A percentile compares a stretch with the other conserved stretches of the same genome.
Conservation (phyloP, 2,113 vertebrate genomes). For the Hippocampus barbouri region DNA sequence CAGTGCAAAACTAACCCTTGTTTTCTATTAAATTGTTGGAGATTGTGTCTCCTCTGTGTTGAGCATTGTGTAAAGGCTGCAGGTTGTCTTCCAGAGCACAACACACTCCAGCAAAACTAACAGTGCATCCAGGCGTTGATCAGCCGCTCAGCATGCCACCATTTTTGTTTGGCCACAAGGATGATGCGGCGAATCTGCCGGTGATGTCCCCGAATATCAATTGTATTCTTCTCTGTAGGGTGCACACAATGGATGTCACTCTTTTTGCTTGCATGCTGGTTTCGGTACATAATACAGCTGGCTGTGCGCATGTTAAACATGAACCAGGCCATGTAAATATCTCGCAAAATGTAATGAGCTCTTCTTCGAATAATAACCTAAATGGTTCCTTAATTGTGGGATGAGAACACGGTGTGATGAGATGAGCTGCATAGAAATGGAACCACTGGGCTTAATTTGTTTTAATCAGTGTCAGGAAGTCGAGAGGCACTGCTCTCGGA, state of each 20-base stretch:
- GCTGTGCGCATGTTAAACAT: slow-evolving; percentile 3
- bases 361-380: slow-evolving; percentile 31
- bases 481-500: background rate
- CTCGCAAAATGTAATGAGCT: slow-evolving; percentile 9
- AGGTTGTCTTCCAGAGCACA: no score
- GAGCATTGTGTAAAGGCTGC: no score
- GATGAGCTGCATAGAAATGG: slow-evolving; percentile 28
- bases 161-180: slow-evolving; percentile 25
- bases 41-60: no score
- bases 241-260: slow-evolving; percentile 1
- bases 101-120: no score
- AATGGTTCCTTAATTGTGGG: slow-evolving; percentile 41
- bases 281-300: background rate
- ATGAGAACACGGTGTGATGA: slow-evolving; percentile 36
- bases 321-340: slow-evolving; percentile 5
- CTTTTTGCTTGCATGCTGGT: background rate
- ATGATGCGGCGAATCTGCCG: slow-evolving; percentile 5
- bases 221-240: slow-evolving; percentile 29
- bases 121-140: slow-evolving; percentile 10
- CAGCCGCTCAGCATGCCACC: slow-evolving; percentile 28
- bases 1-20: no score
- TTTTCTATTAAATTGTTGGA: no score
- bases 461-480: slow-evolving; percentile 20
- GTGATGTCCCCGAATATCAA: slow-evolving; percentile 47
- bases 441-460: slow-evolving; percentile 19